Conservation (phyloP, 2,888 invertebrate genomes). For the Luffia ferchaultella region DNA sequence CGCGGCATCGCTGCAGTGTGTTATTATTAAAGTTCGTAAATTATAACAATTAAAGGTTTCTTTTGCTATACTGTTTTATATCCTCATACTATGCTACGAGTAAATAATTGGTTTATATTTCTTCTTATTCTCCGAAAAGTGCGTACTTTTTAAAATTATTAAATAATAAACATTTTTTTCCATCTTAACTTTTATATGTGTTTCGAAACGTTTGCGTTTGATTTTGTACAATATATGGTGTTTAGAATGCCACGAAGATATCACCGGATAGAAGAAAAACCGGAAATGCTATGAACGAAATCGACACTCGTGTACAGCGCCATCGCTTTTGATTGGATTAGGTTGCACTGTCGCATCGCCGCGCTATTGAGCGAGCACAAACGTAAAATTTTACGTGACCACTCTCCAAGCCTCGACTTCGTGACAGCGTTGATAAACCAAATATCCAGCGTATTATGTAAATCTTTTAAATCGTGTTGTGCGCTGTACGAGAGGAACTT, state of each 20-base stretch:
- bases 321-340: slow-evolving; percentile 61
- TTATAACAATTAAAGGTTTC: slow-evolving; percentile 44
- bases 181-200: background rate
- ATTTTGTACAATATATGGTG: background rate
- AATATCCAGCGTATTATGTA: slow-evolving; percentile 42
- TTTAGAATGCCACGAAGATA: too few species aligned
- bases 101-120: too few species aligned
- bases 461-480: slow-evolving; percentile 21
- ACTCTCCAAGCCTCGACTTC: slow-evolving; percentile 52
- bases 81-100: too few species aligned
- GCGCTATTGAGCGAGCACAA: slow-evolving; percentile 48
- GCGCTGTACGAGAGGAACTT: background rate
- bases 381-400: slow-evolving; percentile 66
- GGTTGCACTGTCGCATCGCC: slow-evolving; percentile 32
- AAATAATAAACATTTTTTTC: too few species aligned
- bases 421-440: slow-evolving; percentile 46
- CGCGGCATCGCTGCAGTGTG: background rate
- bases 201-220: background rate
- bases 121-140: too few species aligned
- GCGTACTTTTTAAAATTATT: too few species aligned
- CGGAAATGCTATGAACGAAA: slow-evolving; percentile 29
- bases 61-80: background rate
- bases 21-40: slow-evolving; percentile 53
- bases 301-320: slow-evolving; percentile 50
- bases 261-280: background rate